phyloP scores from a whole-genome alignment of 2,888 invertebrate genomes.

The Allophyes oxyacanthae region DNA sequence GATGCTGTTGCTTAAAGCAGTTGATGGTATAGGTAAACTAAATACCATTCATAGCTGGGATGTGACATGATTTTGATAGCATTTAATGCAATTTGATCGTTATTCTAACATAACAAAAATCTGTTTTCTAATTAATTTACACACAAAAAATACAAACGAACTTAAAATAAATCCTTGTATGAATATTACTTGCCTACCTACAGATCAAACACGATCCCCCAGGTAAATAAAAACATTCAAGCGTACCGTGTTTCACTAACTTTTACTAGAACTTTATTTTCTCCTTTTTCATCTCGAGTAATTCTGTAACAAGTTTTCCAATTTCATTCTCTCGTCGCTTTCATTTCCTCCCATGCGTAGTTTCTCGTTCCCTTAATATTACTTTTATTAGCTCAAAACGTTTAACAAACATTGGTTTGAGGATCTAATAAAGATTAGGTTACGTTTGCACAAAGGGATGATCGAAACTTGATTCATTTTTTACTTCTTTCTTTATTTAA shows the following conservation, averaged over 20 bases:
- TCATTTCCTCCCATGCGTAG: constrained; percentile 85
- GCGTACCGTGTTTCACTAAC: constrained; percentile 71
- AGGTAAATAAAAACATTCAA: constrained; percentile 63
- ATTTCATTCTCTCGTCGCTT: constrained; percentile 87
- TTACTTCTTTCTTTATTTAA: constrained; percentile 24
- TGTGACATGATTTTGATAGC: too few species aligned
- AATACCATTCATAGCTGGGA: too few species aligned
- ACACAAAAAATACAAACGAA: constrained; percentile 16
- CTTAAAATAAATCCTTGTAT: constrained; percentile 6
- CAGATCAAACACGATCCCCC: constrained; percentile 58
- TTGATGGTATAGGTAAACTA: too few species aligned
- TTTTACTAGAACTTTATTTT: constrained; percentile 82
- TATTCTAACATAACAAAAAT: constrained; percentile 2
- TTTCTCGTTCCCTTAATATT: constrained; percentile 82
- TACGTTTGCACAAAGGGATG: constrained; percentile 72
- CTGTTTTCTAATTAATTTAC: constrained; percentile 11
- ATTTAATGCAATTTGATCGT: too few species aligned
- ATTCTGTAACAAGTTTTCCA: constrained; percentile 89
- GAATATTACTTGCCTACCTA: constrained; percentile 33
- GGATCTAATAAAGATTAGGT: constrained; percentile 82
- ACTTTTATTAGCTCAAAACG: constrained; percentile 88
- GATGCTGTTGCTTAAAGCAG: too few species aligned
- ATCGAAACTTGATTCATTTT: constrained; percentile 50
- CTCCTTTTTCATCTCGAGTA: constrained; percentile 81
- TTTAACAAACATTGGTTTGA: constrained; percentile 87